A percentile compares a stretch with the other conserved stretches of the same genome.
Evolutionary conservation across 2,888 invertebrate genomes (phyloP).

Genomic region (Diploptera punctata): DNA sequence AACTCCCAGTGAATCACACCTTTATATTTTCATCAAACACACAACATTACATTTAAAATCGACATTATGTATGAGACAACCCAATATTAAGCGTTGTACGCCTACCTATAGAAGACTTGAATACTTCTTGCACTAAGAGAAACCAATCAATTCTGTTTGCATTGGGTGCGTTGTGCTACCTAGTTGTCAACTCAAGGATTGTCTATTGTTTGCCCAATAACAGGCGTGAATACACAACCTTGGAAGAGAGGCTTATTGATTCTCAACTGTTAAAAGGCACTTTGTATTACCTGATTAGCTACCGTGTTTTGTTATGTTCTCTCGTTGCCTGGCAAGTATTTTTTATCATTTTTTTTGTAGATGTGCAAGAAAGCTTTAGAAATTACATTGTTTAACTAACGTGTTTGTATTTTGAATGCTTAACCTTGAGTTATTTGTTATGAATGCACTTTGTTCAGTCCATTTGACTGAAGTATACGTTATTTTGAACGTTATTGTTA

Average conservation of each 20-base stretch:
- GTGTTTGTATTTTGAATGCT: slow-evolving; percentile 8
- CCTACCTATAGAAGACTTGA: neutral
- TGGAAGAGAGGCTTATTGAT: slow-evolving; percentile 11
- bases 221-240: slow-evolving; percentile 24
- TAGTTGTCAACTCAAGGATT: slow-evolving; percentile 23
- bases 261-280: slow-evolving; percentile 22
- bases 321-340: neutral
- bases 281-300: slow-evolving; percentile 23
- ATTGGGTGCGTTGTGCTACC: slow-evolving; percentile 12
- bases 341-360: slow-evolving; percentile 7
- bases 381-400: slow-evolving; percentile 20
- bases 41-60: too few relatives aligned
- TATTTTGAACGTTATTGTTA: too few relatives aligned
- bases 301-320: slow-evolving; percentile 18
- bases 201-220: slow-evolving; percentile 21
- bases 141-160: slow-evolving; percentile 29
- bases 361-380: neutral
- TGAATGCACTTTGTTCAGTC: too few relatives aligned
- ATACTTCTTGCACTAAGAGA: neutral
- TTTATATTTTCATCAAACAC: too few relatives aligned
- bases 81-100: too few relatives aligned
- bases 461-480: too few relatives aligned
- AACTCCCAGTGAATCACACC: too few relatives aligned
- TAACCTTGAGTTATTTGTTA: slow-evolving; percentile 25
- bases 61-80: too few relatives aligned